These are phyloP conservation scores for Anser cygnoides DNA, from an alignment of 2,113 vertebrate genomes.

Conservation along the genomic window DNA sequence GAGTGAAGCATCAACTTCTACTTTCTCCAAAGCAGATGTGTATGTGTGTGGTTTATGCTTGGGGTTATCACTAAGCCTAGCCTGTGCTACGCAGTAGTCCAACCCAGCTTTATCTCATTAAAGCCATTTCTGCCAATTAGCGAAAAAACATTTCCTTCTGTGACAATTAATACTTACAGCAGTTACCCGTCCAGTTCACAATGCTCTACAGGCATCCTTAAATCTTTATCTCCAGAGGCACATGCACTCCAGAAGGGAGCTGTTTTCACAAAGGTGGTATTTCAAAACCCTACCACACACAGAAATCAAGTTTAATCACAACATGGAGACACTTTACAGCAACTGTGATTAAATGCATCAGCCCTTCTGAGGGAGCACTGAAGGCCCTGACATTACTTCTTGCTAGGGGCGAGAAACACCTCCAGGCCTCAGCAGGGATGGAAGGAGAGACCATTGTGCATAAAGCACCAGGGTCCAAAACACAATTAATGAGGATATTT, in stretches of 20 bases:
- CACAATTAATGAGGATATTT: neutral
- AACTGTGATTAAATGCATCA: neutral
- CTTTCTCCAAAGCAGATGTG: neutral
- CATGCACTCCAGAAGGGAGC: neutral
- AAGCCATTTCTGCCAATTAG: neutral
- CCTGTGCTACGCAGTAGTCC: neutral
- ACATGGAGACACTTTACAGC: neutral
- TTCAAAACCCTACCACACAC: neutral
- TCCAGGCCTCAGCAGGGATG: neutral
- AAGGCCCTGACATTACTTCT: neutral
- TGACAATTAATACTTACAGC: neutral
- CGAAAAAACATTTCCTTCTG: neutral
- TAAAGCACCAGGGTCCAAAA: neutral
- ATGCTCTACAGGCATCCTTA: neutral
- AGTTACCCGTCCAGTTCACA: neutral
- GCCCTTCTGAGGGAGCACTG: neutral
- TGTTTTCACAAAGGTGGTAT: neutral
- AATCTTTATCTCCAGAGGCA: neutral
- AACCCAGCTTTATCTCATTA: neutral
- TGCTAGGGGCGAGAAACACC: neutral
- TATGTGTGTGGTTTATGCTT: neutral
- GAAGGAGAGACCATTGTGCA: neutral
- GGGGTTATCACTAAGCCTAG: rapidly evolving
- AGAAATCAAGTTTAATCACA: neutral
- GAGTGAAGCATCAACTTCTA: neutral